Evolutionary conservation across 2,113 vertebrate species (phyloP), one percentile per base, ranked within the genome.

Genomic region (Hiodon alosoides): DNA sequence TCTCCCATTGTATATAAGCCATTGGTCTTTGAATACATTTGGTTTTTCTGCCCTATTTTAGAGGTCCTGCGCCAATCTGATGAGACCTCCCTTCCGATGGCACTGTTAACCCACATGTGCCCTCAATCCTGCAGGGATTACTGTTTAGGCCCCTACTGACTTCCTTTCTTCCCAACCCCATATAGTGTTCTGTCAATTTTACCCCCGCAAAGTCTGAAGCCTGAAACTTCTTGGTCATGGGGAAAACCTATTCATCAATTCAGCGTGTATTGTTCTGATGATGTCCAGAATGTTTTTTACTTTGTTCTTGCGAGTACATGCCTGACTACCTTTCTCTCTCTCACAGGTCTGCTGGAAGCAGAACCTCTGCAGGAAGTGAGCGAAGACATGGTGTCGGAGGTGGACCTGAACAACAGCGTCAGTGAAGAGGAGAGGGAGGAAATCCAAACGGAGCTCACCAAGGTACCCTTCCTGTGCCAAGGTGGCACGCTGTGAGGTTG

Each of bases 391-490:
- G 88, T 85, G 79, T 87, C 94, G 67, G 92, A 95, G 31, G 88
- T 93, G 80, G 93, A 95, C 83, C 90, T 95, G 79, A 86, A 81
- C 81, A 90, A 68, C 84, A 83, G 82, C 74, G 82, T 98, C 82
- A 95, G 94, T 2, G 95, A 98, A 72, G 95, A 96, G 85, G 96
- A 99, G 84, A 91, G 91, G 82, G 94, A 98, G 80, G 95, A 98
- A 81, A 88, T 98, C 68, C 93, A 92, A 75, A 89, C 79, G 74
- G 95, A 98, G 71, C 84, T 98, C 74, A 79, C 81, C 65, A 97
- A 96, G 93, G 96, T 99, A 92, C 53, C 31, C 55, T 1, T 16
- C 9, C 8, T 59, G 31, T 31, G 2, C 31, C 31, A 31, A 31
- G 31, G 31, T 31, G 31, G 31, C 31, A 2, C 31, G 31, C 31